Evolutionary conservation across 2,113 vertebrate species (phyloP), one percentile per base, ranked within the genome.

Genomic region (Oreochromis tanganicae): DNA sequence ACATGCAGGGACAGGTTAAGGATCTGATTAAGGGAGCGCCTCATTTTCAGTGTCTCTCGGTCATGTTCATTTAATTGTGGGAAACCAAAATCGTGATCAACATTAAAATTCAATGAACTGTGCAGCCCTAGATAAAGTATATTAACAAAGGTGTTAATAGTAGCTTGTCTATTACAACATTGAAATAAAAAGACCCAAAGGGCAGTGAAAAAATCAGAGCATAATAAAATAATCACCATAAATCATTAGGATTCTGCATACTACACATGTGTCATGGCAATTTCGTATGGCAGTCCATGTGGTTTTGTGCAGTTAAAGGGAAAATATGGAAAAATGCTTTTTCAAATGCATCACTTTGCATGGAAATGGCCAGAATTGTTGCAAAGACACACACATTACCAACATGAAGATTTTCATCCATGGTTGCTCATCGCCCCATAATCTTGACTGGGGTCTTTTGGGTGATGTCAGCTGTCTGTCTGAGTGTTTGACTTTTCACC

Each of bases 381-480:
- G 32, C 46, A 2, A n/a, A 38, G 21, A 56, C 36, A 85, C 46
- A 57, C 21, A 12, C 27, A 11, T 80, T 59, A 27, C 38, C 19
- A 3, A 32, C 21, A 29, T 48, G 16, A 61, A 17, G 27, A 61
- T 78, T 63, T 84, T 17, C 80, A 27, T 75, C 21, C 43, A 29
- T 48, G 7, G 55, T 79, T 57, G 34, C 50, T 55, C 38, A 21
- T 19, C 27, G 66, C 14, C 52, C 43, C 46, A 24, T 24, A 80
- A 32, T 41, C 41, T 46, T 54, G 24, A 41, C n/a, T 81, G 57
- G 13, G 16, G 11, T 61, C 46, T 85, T 87, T 43, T 63, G 41
- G 63, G 19, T 32, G 32, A 43, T 85, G 89, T 86, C 88, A 83
- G 85, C 81, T 86, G 79, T 88, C 71, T 10, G 36, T 89, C 83